Conservation (phyloP, 2,888 invertebrate genomes). For the Eristalis intricaria region DNA sequence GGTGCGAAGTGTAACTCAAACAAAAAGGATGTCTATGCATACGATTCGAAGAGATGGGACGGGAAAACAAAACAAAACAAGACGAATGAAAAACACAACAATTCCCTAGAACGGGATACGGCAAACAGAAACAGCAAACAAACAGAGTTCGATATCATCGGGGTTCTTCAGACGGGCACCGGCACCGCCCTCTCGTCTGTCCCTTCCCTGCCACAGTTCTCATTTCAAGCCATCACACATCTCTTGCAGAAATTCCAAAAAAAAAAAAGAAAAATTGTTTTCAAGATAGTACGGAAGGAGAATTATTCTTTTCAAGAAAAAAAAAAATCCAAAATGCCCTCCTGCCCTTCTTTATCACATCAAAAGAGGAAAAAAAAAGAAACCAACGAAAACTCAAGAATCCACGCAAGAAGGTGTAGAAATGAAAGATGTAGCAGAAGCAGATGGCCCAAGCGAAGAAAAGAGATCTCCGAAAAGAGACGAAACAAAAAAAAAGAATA, state of each 20-base stretch:
- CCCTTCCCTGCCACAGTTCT: background rate
- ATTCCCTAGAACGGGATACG: background rate
- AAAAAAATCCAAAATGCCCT: background rate
- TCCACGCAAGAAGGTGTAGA: conserved; percentile 12
- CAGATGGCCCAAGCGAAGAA: conserved; percentile 54
- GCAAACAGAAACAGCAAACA: conserved; percentile 31
- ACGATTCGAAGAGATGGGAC: background rate
- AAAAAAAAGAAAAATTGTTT: background rate
- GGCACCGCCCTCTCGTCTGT: background rate
- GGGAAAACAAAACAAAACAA: background rate
- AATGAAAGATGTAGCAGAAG: conserved; percentile 45
- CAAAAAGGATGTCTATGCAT: background rate
- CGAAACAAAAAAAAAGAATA: background rate
- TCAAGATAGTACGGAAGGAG: conserved; percentile 1
- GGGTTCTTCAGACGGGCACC: background rate
- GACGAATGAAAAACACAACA: background rate
- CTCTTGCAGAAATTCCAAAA: conserved; percentile 16
- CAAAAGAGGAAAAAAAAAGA: background rate
- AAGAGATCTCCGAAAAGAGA: conserved; percentile 30
- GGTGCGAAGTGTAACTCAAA: conserved; percentile 39
- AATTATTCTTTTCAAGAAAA: background rate
- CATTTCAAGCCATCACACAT: background rate
- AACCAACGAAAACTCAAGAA: background rate
- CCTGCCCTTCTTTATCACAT: conserved; percentile 12
- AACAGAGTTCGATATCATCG: background rate